A percentile compares a stretch with the other conserved stretches of the same genome.
Evolutionary conservation across 2,797 vertebrate genomes (phyloP).

Genomic region (Geotrypetes seraphini): DNA sequence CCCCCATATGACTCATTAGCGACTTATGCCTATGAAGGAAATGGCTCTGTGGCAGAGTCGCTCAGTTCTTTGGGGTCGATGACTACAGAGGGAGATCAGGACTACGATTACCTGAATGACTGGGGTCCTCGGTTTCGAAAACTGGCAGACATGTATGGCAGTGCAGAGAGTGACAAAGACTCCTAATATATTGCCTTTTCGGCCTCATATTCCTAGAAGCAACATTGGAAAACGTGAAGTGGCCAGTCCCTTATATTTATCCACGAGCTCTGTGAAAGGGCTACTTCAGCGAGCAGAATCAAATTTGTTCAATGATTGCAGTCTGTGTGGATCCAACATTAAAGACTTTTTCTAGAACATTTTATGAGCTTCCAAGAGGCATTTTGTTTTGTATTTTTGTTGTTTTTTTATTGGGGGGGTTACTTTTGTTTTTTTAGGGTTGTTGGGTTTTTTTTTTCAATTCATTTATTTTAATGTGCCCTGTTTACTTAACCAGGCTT

Average conservation of each 20-base stretch:
- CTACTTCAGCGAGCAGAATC: constrained; percentile 23
- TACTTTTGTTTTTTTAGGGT: too few species aligned
- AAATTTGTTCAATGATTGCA: constrained; percentile 38
- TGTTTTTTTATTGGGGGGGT: constrained; percentile 35
- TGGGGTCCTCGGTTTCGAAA: constrained; percentile 92
- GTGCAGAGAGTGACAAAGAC: constrained; percentile 79
- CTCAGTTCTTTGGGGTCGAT: constrained; percentile 86
- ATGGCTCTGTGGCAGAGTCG: constrained; percentile 78
- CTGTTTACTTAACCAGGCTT: constrained; percentile 33
- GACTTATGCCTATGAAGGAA: constrained; percentile 92
- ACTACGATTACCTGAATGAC: constrained; percentile 92
- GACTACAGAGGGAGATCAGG: constrained; percentile 79
- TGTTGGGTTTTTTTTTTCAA: constrained; percentile 17
- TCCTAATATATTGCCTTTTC: constrained; percentile 63
- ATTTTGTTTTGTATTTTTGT: constrained; percentile 32
- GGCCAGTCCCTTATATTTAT: constrained; percentile 44
- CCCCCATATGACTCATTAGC: constrained; percentile 93
- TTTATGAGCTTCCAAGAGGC: constrained; percentile 58
- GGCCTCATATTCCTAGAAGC: constrained; percentile 31
- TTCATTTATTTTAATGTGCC: constrained; percentile 35
- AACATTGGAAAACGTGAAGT: constrained; percentile 33
- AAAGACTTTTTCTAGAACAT: constrained; percentile 48
- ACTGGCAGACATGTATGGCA: constrained; percentile 87
- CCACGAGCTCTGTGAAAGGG: constrained; percentile 33
- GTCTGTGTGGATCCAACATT: constrained; percentile 37